phyloP scores from a whole-genome alignment of 2,888 invertebrate species.

The Aradus depressus region DNA sequence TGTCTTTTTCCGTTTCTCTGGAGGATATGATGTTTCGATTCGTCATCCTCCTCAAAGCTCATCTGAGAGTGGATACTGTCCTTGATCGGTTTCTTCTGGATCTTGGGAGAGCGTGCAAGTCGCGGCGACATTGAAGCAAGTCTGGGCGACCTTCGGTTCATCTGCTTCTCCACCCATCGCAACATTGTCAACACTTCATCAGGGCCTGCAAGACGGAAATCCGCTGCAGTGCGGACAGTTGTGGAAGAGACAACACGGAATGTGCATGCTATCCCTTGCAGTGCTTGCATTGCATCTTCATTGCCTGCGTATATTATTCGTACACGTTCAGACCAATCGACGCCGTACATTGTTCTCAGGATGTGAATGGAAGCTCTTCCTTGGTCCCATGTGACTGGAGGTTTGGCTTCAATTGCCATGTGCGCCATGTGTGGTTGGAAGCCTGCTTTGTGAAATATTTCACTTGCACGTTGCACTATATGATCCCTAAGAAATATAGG shows the following conservation, averaged over 20 bases:
- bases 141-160: conserved; percentile 33
- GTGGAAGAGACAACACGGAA: conserved; percentile 37
- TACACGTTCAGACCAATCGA: conserved; percentile 39
- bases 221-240: conserved; percentile 36
- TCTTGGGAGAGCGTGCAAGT: conserved; percentile 29
- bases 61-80: conserved; percentile 33
- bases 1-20: conserved; percentile 19
- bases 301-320: conserved; percentile 39
- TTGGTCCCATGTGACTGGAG: conserved; percentile 38
- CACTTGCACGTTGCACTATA: conserved; percentile 35
- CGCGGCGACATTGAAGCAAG: conserved; percentile 29
- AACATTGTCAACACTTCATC: conserved; percentile 38
- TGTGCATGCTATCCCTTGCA: conserved; percentile 39
- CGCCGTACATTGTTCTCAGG: conserved; percentile 38
- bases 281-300: conserved; percentile 37
- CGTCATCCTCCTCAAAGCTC: conserved; percentile 33
- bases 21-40: conserved; percentile 13
- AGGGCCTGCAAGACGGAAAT: conserved; percentile 37
- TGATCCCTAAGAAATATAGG: conserved; percentile 32
- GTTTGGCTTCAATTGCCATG: conserved; percentile 38
- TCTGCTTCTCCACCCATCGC: conserved; percentile 36
- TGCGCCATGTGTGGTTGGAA: conserved; percentile 37
- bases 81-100: conserved; percentile 25
- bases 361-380: conserved; percentile 39
- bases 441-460: conserved; percentile 36